Evolutionary conservation across 2,797 vertebrate genomes (phyloP).

Genomic region (Cossypha polioptera): DNA sequence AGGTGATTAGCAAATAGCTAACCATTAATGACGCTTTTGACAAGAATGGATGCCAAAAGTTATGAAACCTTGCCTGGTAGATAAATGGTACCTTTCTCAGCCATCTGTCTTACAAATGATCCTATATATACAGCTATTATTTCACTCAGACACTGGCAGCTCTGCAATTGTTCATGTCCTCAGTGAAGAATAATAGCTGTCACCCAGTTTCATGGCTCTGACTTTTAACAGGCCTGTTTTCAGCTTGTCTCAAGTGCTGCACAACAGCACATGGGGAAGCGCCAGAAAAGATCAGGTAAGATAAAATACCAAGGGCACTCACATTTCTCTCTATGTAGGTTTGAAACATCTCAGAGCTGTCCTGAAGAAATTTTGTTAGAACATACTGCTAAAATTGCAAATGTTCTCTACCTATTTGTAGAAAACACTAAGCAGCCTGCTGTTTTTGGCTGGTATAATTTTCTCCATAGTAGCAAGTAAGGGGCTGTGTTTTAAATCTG

Average conservation of each 20-base stretch:
- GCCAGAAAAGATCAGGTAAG: background rate
- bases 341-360: background rate
- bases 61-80: slow-evolving; percentile 36
- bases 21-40: background rate
- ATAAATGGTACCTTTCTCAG: slow-evolving; percentile 56
- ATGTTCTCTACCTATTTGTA: background rate
- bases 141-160: slow-evolving; percentile 65
- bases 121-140: slow-evolving; percentile 71
- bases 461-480: background rate
- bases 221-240: slow-evolving; percentile 49
- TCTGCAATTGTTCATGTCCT: slow-evolving; percentile 60
- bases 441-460: background rate
- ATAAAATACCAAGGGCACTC: background rate
- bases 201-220: slow-evolving; percentile 16
- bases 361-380: background rate
- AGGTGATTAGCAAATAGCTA: slow-evolving; percentile 31
- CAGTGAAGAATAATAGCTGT: slow-evolving; percentile 66
- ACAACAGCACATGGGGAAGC: background rate
- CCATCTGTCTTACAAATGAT: slow-evolving; percentile 71
- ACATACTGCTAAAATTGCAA: background rate
- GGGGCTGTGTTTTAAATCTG: background rate
- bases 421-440: background rate
- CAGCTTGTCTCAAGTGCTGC: slow-evolving; percentile 39
- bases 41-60: slow-evolving; percentile 3
- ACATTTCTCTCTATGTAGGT: background rate